Evolutionary conservation across 2,113 vertebrate genomes (phyloP), one percentile per base, ranked within the genome.

Genomic region (Semicossyphus pulcher): DNA sequence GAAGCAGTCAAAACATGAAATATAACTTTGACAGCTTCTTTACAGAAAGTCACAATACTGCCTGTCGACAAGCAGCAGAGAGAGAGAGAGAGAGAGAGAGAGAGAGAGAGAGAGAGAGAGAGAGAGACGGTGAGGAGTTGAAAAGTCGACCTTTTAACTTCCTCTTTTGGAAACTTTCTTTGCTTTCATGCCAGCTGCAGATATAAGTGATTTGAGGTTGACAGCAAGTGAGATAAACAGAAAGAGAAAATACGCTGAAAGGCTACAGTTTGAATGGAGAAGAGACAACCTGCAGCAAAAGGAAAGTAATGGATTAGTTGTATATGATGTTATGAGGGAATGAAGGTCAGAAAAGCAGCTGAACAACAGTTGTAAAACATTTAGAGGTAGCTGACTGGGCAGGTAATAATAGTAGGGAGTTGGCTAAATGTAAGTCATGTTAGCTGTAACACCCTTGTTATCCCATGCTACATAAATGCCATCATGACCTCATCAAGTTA

Each of bases 61-160:
- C 32, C 53, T 7, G 63, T 66, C 23, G 14, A 41, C 31, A 21
- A 20, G 47, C 10, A 23, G 31, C 8, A 14, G 51, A n/a, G 34
- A 21, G 34, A 28, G 52, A 48, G 5, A 12, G 58, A 59, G n/a
- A n/a, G n/a, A n/a, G n/a, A n/a, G n/a, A n/a, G 34, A 49, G 8
- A 37, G 36, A 37, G 25, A 26, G 18, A 16, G 23, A 37, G 36
- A 37, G 25, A 26, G 18, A 16, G 23, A 37, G 31, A 20, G 31
- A 60, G 47, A 32, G 10, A 23, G 39, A 45, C 25, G 14, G 20
- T 5, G 29, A 61, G 23, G 48, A 23, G 26, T 25, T 67, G 20
- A 71, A 51, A 49, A 6, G 49, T 45, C 59, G 81, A 84, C 85
- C 81, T 81, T 76, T 69, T 49, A 52, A 69, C 44, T 56, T 67